These are phyloP conservation scores for Apostichopus californicus DNA, from an alignment of 35 echinoderm and acorn worm genomes.

Conservation along the genomic window DNA sequence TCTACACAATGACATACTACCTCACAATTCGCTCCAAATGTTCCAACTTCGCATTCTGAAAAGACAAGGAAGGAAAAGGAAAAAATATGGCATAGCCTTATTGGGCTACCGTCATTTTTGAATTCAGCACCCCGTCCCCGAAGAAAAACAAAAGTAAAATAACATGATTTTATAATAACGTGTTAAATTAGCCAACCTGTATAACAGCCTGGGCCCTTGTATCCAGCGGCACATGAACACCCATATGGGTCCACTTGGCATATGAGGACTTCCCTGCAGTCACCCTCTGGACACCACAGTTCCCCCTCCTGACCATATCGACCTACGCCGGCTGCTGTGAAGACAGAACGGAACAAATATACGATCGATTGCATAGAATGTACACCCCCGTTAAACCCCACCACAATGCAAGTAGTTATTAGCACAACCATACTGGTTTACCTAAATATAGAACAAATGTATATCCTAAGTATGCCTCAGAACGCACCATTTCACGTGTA, in stretches of 20 bases:
- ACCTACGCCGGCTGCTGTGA: background rate
- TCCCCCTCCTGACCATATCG: conserved; percentile 7
- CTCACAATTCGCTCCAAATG: conserved; percentile 12
- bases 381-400: too few species aligned
- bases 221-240: background rate
- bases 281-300: background rate
- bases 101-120: too few species aligned
- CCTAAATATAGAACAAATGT: too few species aligned
- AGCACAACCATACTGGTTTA: too few species aligned
- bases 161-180: background rate
- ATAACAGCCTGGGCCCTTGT: background rate
- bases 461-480: too few species aligned
- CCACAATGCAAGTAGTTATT: too few species aligned
- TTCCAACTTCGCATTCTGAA: background rate
- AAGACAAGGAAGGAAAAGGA: background rate
- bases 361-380: too few species aligned
- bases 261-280: background rate
- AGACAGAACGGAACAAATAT: background rate
- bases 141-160: background rate
- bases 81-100: too few species aligned
- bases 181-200: background rate
- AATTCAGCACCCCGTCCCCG: too few species aligned
- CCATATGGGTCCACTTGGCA: conserved; percentile 12
- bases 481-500: too few species aligned
- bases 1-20: background rate